Conservation (phyloP, 2,797 vertebrate species). For the Meda fulgida region DNA sequence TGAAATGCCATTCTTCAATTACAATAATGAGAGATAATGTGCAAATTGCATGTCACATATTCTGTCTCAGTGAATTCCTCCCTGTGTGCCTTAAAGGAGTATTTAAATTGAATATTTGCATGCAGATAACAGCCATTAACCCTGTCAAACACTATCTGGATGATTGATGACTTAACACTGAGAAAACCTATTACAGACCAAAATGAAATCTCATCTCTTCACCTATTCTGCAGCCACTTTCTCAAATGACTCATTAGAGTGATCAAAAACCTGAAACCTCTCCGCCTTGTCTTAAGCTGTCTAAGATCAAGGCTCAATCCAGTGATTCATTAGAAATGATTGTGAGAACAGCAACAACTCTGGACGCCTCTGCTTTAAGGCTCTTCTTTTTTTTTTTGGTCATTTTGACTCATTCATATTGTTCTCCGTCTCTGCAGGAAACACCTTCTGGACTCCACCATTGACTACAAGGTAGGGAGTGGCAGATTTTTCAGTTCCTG, state of each 20-base stretch:
- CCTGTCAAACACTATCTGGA: background rate
- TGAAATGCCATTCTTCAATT: background rate
- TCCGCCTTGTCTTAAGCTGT: background rate
- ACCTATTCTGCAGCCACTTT: conserved; percentile 9
- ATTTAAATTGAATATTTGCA: background rate
- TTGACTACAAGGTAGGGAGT: conserved; percentile 74
- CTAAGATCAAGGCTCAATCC: background rate
- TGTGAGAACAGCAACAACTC: conserved; percentile 26
- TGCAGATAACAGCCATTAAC: background rate
- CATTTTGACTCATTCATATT: conserved; percentile 30
- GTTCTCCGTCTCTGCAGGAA: conserved; percentile 69
- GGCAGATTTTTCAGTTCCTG: background rate
- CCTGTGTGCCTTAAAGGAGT: background rate
- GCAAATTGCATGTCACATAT: background rate
- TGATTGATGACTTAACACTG: background rate
- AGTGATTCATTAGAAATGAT: conserved; percentile 21
- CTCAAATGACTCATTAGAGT: conserved; percentile 13
- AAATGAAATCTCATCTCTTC: background rate
- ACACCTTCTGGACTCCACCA: conserved; percentile 70
- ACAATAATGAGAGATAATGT: background rate
- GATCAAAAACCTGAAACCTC: conserved; percentile 8
- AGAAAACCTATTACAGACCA: background rate
- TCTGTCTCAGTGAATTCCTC: background rate
- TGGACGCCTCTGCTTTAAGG: conserved; percentile 11
- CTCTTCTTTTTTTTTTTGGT: background rate